Base-by-base conservation (phyloP, 1,140 invertebrate species). In the Solenopsis invicta region DNA sequence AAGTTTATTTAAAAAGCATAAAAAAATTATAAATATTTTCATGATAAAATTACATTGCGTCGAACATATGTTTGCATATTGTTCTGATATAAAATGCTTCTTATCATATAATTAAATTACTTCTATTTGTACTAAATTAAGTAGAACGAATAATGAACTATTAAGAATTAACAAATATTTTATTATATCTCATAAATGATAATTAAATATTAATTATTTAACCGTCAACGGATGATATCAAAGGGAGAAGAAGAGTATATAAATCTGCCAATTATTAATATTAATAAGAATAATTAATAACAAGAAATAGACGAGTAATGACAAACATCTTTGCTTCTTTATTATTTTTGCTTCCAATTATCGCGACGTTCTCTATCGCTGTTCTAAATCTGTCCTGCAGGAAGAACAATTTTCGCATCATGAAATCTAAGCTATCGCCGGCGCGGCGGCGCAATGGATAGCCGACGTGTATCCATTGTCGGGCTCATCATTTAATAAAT, bases 401-500 rank as follows among this genome's bases (percentile, higher is more conserved):
- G 69, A 84, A 75, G 80, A 62, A 62, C 80, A 84, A 84, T 75
- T 75, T 74, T 84, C 80, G n/a, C 54, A 50, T 84, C 41, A 84
- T 84, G 13, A 74, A 61, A 64, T 84, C 54, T 21, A 62, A 75
- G 80, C 54, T 34, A 34, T 10, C 18, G 24, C 18, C 80, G 41
- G 45, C 24, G 13, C 80, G 41, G 45, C 24, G 13, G 52, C 34
- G 52, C 41, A 50, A 29, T 13, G 52, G 67, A 59, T 13, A 37
- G n/a, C 29, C n/a, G 66, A 41, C 54, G 10, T 45, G n/a, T 61
- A 48, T 12, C 48, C 34, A 24, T 80, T 67, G 67, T 81, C 48
- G 10, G 77, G 34, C 80, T 75, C 80, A 84, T 84, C 69, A 84
- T 84, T 84, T 62, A 84, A 84, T 84, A 61, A 84, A 84, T 24